A percentile compares a stretch with the other conserved stretches of the same genome.
phyloP scores from a whole-genome alignment of 2,113 vertebrate genomes.

The Alligator mississippiensis region DNA sequence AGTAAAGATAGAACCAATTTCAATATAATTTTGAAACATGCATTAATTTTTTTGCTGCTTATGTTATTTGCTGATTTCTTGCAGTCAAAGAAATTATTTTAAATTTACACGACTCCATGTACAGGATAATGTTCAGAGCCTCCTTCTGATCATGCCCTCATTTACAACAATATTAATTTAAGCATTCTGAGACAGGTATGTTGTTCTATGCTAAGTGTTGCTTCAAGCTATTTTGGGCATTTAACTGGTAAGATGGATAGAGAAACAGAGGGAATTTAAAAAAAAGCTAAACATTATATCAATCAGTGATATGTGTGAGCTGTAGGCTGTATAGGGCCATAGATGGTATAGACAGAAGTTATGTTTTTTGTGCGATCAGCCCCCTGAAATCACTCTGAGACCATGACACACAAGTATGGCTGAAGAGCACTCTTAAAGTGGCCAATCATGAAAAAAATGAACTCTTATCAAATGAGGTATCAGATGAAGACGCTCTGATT shows the following conservation, averaged over 20 bases:
- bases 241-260: neutral
- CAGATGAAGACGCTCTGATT: no score
- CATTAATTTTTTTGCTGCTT: neutral
- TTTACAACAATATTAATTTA: constrained; percentile 16
- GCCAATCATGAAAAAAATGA: no score
- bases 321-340: neutral
- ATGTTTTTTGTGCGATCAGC: no score
- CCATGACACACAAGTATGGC: no score
- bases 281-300: neutral
- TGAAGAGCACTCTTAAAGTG: no score
- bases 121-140: neutral
- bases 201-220: neutral
- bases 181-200: neutral
- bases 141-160: neutral
- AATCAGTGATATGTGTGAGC: neutral
- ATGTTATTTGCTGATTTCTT: neutral
- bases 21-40: neutral
- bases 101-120: neutral
- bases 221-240: neutral
- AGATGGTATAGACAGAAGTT: no score
- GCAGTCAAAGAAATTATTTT: neutral
- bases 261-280: neutral
- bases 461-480: no score
- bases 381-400: no score
- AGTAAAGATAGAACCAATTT: neutral